Evolutionary conservation across 2,113 vertebrate genomes (phyloP).

Genomic region (Oryzias melastigma): DNA sequence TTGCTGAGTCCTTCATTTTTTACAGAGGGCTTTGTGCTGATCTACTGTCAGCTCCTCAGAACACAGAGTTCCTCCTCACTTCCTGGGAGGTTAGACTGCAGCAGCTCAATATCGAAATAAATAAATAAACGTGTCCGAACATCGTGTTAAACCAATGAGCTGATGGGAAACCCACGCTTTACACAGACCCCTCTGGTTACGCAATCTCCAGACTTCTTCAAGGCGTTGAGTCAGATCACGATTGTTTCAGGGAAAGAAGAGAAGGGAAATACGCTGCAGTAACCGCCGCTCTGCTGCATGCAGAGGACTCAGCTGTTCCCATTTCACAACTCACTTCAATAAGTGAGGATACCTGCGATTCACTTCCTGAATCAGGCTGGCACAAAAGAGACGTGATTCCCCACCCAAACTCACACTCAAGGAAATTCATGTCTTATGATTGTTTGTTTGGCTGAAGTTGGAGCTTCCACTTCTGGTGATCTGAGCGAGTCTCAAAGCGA

Average conservation of each 20-base stretch:
- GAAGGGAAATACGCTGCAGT: constrained; percentile 49
- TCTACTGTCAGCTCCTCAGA: background rate
- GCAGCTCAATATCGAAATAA: constrained; percentile 5
- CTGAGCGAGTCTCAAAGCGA: background rate
- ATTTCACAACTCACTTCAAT: too few species aligned
- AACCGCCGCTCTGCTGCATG: constrained; percentile 5
- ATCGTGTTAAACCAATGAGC: constrained; percentile 5
- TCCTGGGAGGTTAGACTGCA: constrained; percentile 16
- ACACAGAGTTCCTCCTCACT: constrained; percentile 1
- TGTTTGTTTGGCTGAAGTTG: constrained; percentile 13
- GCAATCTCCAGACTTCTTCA: constrained; percentile 37
- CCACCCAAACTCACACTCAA: background rate
- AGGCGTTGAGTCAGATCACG: constrained; percentile 53
- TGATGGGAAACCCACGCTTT: constrained; percentile 52
- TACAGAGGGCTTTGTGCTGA: constrained; percentile 9
- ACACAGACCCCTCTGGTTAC: constrained; percentile 18
- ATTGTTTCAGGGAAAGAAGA: constrained; percentile 55
- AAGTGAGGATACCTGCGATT: background rate
- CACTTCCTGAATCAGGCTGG: background rate
- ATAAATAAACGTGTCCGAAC: constrained; percentile 13
- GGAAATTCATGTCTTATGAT: background rate
- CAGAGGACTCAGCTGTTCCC: constrained; percentile 3
- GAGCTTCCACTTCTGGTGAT: constrained; percentile 28
- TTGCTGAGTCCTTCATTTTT: background rate
- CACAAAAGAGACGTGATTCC: background rate